Evolutionary conservation across 1,140 invertebrate genomes (phyloP).

Genomic region (Pseudomyrmex concolor): DNA sequence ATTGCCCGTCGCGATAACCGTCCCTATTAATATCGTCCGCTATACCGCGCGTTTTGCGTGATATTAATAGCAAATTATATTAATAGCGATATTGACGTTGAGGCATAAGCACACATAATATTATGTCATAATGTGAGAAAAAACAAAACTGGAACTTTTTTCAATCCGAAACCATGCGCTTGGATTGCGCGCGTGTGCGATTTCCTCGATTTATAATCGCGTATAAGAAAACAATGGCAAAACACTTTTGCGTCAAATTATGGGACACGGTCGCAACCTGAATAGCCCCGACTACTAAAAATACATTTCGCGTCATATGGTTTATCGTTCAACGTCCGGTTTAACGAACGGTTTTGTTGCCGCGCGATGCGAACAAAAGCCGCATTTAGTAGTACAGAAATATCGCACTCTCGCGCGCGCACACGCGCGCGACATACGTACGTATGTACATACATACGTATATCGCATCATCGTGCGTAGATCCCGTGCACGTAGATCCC

Average conservation of each 20-base stretch:
- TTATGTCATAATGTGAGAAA: no score
- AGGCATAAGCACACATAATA: no score
- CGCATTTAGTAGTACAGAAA: no score
- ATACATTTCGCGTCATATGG: slow-evolving; percentile 52
- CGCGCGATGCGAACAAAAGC: no score
- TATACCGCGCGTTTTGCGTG: not conserved
- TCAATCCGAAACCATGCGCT: no score
- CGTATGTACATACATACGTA: no score
- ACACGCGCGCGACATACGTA: no score
- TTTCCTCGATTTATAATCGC: not conserved
- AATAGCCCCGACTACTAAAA: slow-evolving; percentile 44
- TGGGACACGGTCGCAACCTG: slow-evolving; percentile 26
- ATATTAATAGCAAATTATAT: slow-evolving; percentile 1
- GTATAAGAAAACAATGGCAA: slow-evolving; percentile 16
- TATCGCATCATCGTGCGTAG: no score
- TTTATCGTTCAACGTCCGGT: slow-evolving; percentile 51
- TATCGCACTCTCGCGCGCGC: no score
- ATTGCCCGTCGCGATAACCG: slow-evolving; percentile 9
- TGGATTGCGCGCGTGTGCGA: not conserved
- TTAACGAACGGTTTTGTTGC: slow-evolving; percentile 30
- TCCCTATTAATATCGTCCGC: slow-evolving; percentile 11
- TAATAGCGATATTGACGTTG: no score
- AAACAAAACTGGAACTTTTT: no score
- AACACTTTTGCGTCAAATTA: slow-evolving; percentile 41
- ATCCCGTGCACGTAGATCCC: no score